Conservation (phyloP, 2,888 invertebrate species). For the Macrophya alboannulata region DNA sequence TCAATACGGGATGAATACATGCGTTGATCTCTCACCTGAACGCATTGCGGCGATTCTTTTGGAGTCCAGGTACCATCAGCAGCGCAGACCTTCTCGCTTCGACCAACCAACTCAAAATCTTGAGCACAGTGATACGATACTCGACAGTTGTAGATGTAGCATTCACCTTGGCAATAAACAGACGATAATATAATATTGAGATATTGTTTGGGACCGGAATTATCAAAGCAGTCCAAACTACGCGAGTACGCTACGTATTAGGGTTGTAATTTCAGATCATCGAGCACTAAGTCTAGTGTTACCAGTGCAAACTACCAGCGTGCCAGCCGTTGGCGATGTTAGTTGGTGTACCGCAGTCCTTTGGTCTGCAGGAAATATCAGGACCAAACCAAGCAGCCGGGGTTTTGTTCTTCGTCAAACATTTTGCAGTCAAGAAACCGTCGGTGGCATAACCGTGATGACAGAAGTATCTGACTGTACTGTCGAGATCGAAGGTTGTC, state of each 20-base stretch:
- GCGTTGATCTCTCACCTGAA: conserved; percentile 81
- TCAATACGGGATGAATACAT: neutral
- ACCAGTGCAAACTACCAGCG: conserved; percentile 81
- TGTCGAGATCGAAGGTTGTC: conserved; percentile 94
- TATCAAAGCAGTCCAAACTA: neutral
- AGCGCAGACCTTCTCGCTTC: conserved; percentile 92
- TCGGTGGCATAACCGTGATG: conserved; percentile 96
- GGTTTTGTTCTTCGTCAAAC: conserved; percentile 91
- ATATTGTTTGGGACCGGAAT: neutral
- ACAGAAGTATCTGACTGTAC: conserved; percentile 95
- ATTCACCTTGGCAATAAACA: conserved; percentile 83
- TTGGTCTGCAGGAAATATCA: conserved; percentile 97
- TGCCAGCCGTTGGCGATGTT: conserved; percentile 97
- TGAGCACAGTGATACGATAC: conserved; percentile 96
- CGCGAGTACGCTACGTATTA: neutral
- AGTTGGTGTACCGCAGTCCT: conserved; percentile 93
- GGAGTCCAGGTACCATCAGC: conserved; percentile 96
- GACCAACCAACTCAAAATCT: conserved; percentile 96
- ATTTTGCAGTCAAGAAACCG: conserved; percentile 96
- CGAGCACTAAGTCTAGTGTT: conserved; percentile 52
- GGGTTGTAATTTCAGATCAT: neutral
- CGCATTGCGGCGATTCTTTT: conserved; percentile 94
- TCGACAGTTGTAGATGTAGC: conserved; percentile 95
- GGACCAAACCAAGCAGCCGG: conserved; percentile 98
- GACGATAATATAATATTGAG: conserved; percentile 8